Evolutionary conservation across 2,888 invertebrate genomes (phyloP), one percentile per base, ranked within the genome.

Genomic region (Monochamus alternatus): DNA sequence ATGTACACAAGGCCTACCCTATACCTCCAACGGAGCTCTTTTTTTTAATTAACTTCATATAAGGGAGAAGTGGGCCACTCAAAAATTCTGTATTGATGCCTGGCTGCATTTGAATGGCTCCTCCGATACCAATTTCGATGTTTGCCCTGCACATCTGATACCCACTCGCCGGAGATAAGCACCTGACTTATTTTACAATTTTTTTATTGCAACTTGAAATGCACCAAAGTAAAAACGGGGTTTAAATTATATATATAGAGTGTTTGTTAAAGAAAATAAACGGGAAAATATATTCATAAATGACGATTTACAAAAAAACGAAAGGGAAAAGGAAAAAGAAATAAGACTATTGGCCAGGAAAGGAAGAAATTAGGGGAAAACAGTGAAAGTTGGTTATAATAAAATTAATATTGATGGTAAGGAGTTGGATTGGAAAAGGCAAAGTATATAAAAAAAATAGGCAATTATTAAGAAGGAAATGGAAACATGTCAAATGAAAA

Each of bases 21-120:
- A 22, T 32, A 55, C 12, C 10, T 65, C 31, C 12, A 55, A 7
- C 44, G 30, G 51, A 32, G 52, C 10, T 30, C 51, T 52, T 77
- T 74, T 38, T 74, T 84, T 84, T 84, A 84, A 84, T 84, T 84
- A 83, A 83, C 80, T 76, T 73, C 76, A 74, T 62, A 74, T 71
- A 74, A 80, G 80, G 68, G 66, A 65, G 71, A 73, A 77, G 79
- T 83, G 80, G 78, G 83, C 82, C 86, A 85, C 87, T 87, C 85
- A 84, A 87, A 87, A 86, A 84, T 85, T 87, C 87, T 87, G 87
- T 87, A 87, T 87, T 87, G 87, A 86, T 87, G 81, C 82, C 80
- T 80, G 75, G 82, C 80, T 82, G 84, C 79, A 81, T 80, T 82
- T 81, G 80, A 84, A 85, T 85, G 84, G 84, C 82, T 81, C 80